Conservation (phyloP, 2,113 vertebrate genomes). For the Periophthalmus modestus region DNA sequence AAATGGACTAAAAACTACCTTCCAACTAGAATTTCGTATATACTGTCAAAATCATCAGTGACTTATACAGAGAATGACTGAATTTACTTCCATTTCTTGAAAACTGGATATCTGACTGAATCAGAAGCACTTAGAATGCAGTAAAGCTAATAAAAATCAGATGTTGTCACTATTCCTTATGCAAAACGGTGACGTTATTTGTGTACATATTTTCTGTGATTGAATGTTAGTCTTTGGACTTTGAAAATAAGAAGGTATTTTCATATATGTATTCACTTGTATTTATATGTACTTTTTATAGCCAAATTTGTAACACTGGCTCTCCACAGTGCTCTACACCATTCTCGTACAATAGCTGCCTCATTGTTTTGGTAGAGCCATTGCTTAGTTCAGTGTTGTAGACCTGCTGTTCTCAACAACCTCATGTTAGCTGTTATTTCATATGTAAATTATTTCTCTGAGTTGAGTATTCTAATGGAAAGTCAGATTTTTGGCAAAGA, state of each 20-base stretch:
- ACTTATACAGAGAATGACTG: conserved; percentile 21
- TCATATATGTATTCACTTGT: conserved; percentile 52
- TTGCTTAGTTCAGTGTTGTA: conserved; percentile 41
- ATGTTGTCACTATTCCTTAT: conserved; percentile 29
- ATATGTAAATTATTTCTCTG: conserved; percentile 15
- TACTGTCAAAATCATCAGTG: conserved; percentile 26
- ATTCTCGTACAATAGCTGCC: conserved; percentile 34
- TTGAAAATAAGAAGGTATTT: conserved; percentile 43
- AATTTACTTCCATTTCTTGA: conserved; percentile 33
- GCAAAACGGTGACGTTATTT: conserved; percentile 44
- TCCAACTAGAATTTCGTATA: conserved; percentile 12
- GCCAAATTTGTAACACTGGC: conserved; percentile 47
- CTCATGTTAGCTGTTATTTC: conserved; percentile 30
- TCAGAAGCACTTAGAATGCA: conserved; percentile 66
- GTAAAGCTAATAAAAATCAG: conserved; percentile 37
- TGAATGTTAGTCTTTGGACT: conserved; percentile 27
- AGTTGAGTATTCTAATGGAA: background rate
- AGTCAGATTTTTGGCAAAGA: conserved; percentile 9
- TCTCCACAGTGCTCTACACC: conserved; percentile 43
- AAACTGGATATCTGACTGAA: conserved; percentile 32
- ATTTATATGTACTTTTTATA: conserved; percentile 59
- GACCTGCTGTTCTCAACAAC: conserved; percentile 60
- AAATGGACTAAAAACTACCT: conserved; percentile 21
- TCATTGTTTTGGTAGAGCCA: conserved; percentile 41
- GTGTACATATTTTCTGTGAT: conserved; percentile 33